Evolutionary conservation across 2,888 invertebrate species (phyloP).

Genomic region (Metacarcinus magister): DNA sequence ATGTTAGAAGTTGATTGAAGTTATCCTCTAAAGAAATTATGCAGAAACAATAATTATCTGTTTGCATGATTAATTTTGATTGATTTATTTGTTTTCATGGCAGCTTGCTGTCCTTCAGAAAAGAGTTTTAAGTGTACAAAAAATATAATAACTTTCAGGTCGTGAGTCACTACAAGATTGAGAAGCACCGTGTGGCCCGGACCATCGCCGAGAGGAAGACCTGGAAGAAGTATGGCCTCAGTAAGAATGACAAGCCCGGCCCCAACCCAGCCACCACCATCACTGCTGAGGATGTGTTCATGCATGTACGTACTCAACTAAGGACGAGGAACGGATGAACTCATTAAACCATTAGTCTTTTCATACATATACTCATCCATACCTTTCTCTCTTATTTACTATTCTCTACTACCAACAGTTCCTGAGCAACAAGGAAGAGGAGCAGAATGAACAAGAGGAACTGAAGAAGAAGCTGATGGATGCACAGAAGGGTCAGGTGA

Average conservation of each 20-base stretch:
- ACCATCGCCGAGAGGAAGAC: conserved; percentile 96
- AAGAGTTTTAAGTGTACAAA: neutral
- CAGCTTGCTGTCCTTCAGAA: neutral
- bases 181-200: conserved; percentile 91
- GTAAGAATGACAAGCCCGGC: conserved; percentile 95
- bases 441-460: conserved; percentile 93
- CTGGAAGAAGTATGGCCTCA: conserved; percentile 98
- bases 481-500: conserved; percentile 88
- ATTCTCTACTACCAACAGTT: conserved; percentile 86
- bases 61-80: neutral
- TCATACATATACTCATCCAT: neutral
- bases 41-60: too few species aligned
- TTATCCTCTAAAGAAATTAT: too few species aligned
- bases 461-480: conserved; percentile 93
- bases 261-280: conserved; percentile 99
- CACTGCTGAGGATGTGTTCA: conserved; percentile 96
- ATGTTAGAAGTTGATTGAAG: too few species aligned
- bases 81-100: neutral
- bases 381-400: conserved; percentile 22
- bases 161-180: conserved; percentile 93
- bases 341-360: neutral
- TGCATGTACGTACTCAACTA: conserved; percentile 87
- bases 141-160: conserved; percentile 84
- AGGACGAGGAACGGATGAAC: neutral
- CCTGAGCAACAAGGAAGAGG: conserved; percentile 94